Base-by-base conservation (phyloP, 1,140 invertebrate genomes). In the Glossosoma conforme region DNA sequence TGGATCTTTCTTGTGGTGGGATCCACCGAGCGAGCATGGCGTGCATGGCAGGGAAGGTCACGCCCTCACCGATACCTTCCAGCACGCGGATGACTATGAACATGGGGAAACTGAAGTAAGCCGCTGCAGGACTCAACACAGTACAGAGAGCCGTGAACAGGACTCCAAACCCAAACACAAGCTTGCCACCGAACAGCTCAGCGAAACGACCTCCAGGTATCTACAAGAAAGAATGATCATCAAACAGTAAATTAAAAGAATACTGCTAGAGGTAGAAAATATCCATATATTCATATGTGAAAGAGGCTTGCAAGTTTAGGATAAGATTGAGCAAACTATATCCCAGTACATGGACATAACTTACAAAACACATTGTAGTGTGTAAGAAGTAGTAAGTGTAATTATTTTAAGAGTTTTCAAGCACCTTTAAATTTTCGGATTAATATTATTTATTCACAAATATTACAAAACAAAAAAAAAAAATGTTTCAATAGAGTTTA, bases 51-150 rank as follows among this genome's bases (percentile, higher is more conserved):
- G 87, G 88, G 69, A 86, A 90, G 32, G 87, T 90, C 19, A 89
- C 87, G 25, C 87, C 87, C 77, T 94, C 91, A 17, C 83, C 87
- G 54, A 95, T 78, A 19, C 93, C 93, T 72, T 91, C 87, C 10
- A 93, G 64, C 11, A 93, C 77, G 55, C 93, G 72, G 2, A 91
- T 80, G 21, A 78, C 74, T 52, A 93, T 82, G 60, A 96, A 84
- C 42, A 84, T 76, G 49, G 79, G 72, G 49, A 84, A 78, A 57
- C 85, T 81, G 54, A 76, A 81, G 57, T 80, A 77, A 0, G 88
- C 87, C 1, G 87, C 84, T 51, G 81, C 79, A 19, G 84, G 86
- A 59, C 77, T 89, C 20, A 85, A 70, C 47, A 88, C 76, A 30
- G 87, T 87, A 63, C 93, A 80, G 42, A 94, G 65, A 13, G 89